phyloP scores from a whole-genome alignment of 2,888 invertebrate genomes.

The Brachypalpus laphriformis region DNA sequence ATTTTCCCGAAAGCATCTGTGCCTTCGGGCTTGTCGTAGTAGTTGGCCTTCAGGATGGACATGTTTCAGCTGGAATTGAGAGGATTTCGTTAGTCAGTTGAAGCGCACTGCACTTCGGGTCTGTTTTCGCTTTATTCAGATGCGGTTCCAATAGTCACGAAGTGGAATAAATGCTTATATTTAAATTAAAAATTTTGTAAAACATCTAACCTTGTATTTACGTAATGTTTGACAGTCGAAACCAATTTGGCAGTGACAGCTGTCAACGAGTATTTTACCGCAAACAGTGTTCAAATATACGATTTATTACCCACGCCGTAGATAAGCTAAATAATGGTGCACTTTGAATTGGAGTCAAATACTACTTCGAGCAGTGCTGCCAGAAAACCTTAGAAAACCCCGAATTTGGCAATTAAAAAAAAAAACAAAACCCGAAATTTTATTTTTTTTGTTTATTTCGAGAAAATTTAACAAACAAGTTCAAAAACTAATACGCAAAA shows the following conservation, averaged over 20 bases:
- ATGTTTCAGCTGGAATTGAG: conserved; percentile 34
- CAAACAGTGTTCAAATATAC: neutral
- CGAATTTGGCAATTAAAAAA: too few relatives aligned
- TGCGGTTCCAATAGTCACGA: neutral
- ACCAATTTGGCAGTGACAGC: conserved; percentile 20
- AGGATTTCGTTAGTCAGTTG: neutral
- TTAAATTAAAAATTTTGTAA: conserved; percentile 15
- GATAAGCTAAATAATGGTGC: neutral
- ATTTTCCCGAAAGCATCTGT: conserved; percentile 87
- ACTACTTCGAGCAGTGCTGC: too few relatives aligned
- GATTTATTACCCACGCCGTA: neutral
- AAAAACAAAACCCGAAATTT: too few relatives aligned
- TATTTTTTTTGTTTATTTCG: too few relatives aligned
- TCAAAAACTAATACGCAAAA: too few relatives aligned
- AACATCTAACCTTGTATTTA: conserved; percentile 75
- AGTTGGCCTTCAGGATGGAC: conserved; percentile 80
- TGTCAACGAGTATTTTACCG: neutral
- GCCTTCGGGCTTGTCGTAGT: conserved; percentile 89
- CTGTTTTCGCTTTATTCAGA: neutral
- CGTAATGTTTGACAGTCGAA: conserved; percentile 76
- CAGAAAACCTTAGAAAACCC: too few relatives aligned
- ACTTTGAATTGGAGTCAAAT: too few relatives aligned
- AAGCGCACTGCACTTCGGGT: neutral
- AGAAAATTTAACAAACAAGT: too few relatives aligned
- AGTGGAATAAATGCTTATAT: conserved; percentile 8